phyloP scores from a whole-genome alignment of 2,797 vertebrate genomes.

The Rhinatrema bivittatum region DNA sequence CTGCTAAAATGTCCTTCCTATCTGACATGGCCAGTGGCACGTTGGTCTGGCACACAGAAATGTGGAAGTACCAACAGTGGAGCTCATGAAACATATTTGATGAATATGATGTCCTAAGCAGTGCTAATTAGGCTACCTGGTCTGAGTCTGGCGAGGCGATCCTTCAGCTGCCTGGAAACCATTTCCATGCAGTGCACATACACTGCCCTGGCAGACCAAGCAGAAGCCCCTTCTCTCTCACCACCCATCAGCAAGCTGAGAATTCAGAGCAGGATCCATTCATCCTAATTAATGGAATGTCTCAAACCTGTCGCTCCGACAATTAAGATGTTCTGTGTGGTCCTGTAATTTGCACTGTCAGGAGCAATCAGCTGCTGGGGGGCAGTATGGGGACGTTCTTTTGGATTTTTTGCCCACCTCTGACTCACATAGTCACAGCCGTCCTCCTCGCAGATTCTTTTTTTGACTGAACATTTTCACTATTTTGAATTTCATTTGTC shows the following conservation, averaged over 20 bases:
- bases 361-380: neutral
- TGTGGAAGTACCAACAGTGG: too few relatives aligned
- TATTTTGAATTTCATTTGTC: conserved; percentile 25
- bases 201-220: conserved; percentile 2
- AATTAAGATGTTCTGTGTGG: conserved; percentile 20
- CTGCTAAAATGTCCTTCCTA: too few relatives aligned
- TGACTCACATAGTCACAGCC: neutral
- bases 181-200: conserved; percentile 27
- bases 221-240: conserved; percentile 2
- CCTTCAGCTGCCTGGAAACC: conserved; percentile 10
- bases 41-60: too few relatives aligned
- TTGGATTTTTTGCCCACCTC: neutral
- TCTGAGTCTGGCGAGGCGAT: conserved; percentile 6
- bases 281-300: conserved; percentile 25
- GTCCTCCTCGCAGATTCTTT: conserved; percentile 8
- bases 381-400: neutral
- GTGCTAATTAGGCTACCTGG: too few relatives aligned
- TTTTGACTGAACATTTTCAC: conserved; percentile 11
- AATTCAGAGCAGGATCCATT: conserved; percentile 19
- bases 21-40: too few relatives aligned
- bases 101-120: too few relatives aligned
- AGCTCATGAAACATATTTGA: too few relatives aligned
- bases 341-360: conserved; percentile 18
- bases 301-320: conserved; percentile 12
- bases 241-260: conserved; percentile 6